phyloP scores from a whole-genome alignment of 2,113 vertebrate species.

The Antigone vipio region DNA sequence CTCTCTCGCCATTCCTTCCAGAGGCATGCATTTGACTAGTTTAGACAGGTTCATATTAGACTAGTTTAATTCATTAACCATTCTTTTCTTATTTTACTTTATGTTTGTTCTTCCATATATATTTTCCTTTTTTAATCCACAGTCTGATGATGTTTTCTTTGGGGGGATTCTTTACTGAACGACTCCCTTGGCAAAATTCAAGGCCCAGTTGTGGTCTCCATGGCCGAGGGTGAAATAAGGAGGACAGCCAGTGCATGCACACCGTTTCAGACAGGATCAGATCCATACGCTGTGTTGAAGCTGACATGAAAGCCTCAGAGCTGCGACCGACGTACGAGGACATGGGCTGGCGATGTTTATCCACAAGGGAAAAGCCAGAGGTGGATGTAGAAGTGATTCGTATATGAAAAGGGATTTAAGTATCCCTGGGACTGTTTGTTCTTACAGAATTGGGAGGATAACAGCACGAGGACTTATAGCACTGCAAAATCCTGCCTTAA shows the following conservation, averaged over 20 bases:
- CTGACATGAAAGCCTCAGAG: background rate
- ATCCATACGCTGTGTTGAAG: background rate
- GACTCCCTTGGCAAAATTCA: background rate
- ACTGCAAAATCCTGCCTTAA: background rate
- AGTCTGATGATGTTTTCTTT: background rate
- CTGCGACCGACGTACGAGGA: accelerated
- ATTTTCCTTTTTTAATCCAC: background rate
- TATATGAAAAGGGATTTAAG: background rate
- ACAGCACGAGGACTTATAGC: background rate
- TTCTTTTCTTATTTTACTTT: background rate
- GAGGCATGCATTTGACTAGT: background rate
- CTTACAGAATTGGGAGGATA: background rate
- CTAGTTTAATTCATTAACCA: background rate
- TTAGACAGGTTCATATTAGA: background rate
- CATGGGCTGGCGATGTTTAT: background rate
- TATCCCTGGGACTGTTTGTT: background rate
- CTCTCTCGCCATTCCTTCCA: background rate
- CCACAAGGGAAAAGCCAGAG: background rate
- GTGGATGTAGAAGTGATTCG: background rate
- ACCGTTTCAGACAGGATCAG: background rate
- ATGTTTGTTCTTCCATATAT: background rate
- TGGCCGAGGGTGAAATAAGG: background rate
- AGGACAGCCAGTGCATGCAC: background rate
- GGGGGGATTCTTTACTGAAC: background rate
- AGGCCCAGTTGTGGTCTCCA: background rate